Percentiles rank a stretch among this genome's conserved stretches.
Conservation (phyloP, 2,113 vertebrate species). For the Riparia riparia region DNA sequence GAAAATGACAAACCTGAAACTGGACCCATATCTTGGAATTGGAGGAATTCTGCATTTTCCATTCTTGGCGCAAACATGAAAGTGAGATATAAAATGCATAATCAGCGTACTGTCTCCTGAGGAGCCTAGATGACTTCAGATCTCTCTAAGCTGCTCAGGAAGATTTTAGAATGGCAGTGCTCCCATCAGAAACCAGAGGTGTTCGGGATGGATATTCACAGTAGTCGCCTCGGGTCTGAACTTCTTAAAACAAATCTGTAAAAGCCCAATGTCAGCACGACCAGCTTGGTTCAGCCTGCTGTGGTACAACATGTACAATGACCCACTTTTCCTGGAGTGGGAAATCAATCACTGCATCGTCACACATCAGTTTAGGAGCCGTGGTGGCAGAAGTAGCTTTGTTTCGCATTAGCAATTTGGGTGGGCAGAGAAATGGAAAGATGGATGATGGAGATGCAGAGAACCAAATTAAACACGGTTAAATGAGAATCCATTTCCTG, state of each 20-base stretch:
- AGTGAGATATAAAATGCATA: not conserved
- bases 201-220: not conserved
- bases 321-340: conserved; percentile 54
- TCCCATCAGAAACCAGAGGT: not conserved
- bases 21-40: not conserved
- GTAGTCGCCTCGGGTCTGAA: conserved; percentile 17
- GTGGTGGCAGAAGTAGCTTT: not conserved
- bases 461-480: conserved; percentile 69
- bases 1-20: not conserved
- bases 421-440: conserved; percentile 64
- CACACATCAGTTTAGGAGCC: conserved; percentile 54
- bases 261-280: not conserved
- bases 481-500: conserved; percentile 74
- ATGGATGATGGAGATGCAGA: conserved; percentile 54
- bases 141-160: not conserved
- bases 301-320: conserved; percentile 34
- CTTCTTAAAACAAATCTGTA: conserved; percentile 24
- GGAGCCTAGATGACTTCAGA: not conserved
- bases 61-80: not conserved
- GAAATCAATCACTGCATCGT: conserved; percentile 69
- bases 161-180: not conserved
- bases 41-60: not conserved
- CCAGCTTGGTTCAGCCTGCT: conserved; percentile 12
- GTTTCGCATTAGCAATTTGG: conserved; percentile 68
- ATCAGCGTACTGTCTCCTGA: not conserved